phyloP scores from a whole-genome alignment of 2,888 invertebrate species.

The Torymus tubicola region DNA sequence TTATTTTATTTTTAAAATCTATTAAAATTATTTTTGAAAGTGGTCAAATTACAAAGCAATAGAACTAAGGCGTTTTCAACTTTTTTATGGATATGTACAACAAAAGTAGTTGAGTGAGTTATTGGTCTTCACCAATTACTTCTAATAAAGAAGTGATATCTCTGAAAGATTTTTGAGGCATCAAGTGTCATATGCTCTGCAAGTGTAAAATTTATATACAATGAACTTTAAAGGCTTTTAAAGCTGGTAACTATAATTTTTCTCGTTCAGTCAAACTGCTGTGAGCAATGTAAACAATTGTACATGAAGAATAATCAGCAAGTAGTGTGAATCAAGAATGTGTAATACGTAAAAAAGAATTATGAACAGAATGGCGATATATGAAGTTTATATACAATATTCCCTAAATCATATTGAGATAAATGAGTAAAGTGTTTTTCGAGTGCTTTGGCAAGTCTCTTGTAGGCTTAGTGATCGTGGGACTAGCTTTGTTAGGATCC shows the following conservation, averaged over 20 bases:
- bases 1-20: not conserved
- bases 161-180: conserved; percentile 17
- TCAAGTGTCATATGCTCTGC: conserved; percentile 12
- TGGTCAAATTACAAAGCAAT: conserved; percentile 32
- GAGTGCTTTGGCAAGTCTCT: conserved; percentile 30
- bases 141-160: not conserved
- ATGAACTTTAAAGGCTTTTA: conserved; percentile 35
- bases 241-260: conserved; percentile 46
- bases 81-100: conserved; percentile 34
- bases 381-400: conserved; percentile 27
- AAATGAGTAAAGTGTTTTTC: conserved; percentile 10
- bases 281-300: conserved; percentile 52
- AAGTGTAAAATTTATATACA: conserved; percentile 46
- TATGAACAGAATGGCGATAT: conserved; percentile 32
- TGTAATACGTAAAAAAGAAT: conserved; percentile 37
- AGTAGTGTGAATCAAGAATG: conserved; percentile 43
- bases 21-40: conserved; percentile 5
- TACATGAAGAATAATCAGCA: conserved; percentile 51
- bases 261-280: conserved; percentile 44
- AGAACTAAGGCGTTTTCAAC: conserved; percentile 1
- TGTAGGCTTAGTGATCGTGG: conserved; percentile 24
- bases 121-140: not conserved
- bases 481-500: conserved; percentile 26
- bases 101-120: conserved; percentile 14
- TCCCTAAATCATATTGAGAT: conserved; percentile 16